Percentiles rank a stretch among this genome's conserved stretches.
Conservation (phyloP, 2,113 vertebrate genomes). For the Proteles cristata region DNA sequence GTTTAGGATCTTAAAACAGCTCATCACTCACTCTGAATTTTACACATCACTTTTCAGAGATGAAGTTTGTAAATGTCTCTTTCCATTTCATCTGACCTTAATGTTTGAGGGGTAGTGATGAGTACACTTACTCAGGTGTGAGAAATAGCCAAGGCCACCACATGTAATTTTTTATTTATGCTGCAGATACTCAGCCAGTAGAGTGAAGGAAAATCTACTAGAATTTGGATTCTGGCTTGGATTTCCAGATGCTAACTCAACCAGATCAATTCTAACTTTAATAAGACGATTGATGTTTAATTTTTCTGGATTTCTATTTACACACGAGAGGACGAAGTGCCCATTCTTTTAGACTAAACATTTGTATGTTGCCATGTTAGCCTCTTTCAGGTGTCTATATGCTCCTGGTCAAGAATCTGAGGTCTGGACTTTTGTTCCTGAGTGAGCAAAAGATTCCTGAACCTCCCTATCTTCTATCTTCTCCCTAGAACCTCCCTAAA, state of each 20-base stretch:
- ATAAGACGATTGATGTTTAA: not conserved
- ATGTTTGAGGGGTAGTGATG: not conserved
- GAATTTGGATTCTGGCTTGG: not conserved
- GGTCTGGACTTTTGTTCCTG: not conserved
- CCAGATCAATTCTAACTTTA: not conserved
- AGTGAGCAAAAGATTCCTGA: not conserved
- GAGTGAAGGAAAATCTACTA: conserved; percentile 24
- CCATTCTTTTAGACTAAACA: not conserved
- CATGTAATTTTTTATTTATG: not conserved
- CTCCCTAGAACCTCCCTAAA: too few species aligned
- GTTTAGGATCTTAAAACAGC: not conserved
- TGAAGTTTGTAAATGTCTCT: not conserved
- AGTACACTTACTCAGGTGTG: not conserved
- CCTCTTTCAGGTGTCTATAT: not conserved
- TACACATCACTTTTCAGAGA: not conserved
- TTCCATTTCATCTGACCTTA: conserved; percentile 34
- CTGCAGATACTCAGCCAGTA: not conserved
- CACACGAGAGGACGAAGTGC: not conserved
- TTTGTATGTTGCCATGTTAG: not conserved
- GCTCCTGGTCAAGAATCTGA: not conserved
- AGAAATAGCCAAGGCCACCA: not conserved
- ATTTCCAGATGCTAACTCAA: conserved; percentile 31
- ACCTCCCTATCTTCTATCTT: not conserved
- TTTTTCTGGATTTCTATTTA: conserved; percentile 15
- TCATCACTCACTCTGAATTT: not conserved